Base-by-base conservation (phyloP, 2,113 vertebrate species). In the Myotis davidii region DNA sequence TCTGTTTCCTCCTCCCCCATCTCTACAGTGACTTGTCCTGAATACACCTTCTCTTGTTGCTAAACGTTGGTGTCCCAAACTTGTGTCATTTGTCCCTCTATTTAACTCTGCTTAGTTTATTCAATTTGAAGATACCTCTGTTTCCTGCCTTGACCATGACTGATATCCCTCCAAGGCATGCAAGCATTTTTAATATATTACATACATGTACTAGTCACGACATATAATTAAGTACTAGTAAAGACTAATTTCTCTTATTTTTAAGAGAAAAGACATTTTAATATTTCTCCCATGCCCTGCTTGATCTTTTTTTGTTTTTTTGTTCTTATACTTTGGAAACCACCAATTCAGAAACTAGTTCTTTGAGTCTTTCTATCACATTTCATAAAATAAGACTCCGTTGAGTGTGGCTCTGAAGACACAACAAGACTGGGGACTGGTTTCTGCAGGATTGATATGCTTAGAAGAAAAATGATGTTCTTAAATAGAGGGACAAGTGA, bases 401-500 rank as follows among this genome's bases (percentile, higher is more conserved):
- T 74, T 74, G 48, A 83, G 10, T 74, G 16, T 64, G 20, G 20
- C 64, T 91, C 48, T 56, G 70, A 89, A 95, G 64, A 34, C 5
- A 37, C 11, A 64, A 37, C 11, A 64, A 87, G 37, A 87, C 10
- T 6, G 6, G 70, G 11, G 32, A 70, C 61, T 65, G 67, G 54
- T 73, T 93, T 93, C 81, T 87, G 32, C 42, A 92, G 65, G 64
- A 84, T 83, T 83, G 78, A 78, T 10, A 67, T 34, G 83, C 27
- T 76, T 61, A 65, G 56, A 94, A 52, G 67, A 83, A 81, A 70
- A 56, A 69, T 70, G n/a, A 42, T 54, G 25, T 16, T 5, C 1
- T 0, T 23, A 59, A 59, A 23, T 59, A 59, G 21, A 59, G 56
- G 56, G 21, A 59, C 56, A 25, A 59, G 56, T 59, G 56, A 59